Evolutionary conservation across 2,113 vertebrate genomes (phyloP), one percentile per base, ranked within the genome.

Genomic region (Dasypus novemcinctus): DNA sequence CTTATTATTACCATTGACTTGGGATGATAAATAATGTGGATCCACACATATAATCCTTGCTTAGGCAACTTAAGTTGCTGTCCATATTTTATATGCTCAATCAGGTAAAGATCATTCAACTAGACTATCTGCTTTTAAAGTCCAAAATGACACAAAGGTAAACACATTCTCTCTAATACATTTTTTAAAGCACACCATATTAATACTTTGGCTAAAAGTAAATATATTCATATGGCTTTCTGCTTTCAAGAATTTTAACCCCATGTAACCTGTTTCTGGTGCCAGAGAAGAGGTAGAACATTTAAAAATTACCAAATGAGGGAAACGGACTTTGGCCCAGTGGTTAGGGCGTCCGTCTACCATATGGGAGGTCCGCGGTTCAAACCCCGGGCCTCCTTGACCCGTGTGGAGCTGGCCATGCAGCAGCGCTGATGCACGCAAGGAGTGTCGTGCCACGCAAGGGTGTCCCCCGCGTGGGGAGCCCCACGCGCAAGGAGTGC

Each of bases 251-350:
- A 76, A 81, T 69, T 89, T 25, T 81, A 92, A 75, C 52, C 2
- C 2, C 31, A 64, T 36, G 43, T n/a, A 36, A 31, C 36, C 21
- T 87, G n/a, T 3, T 49, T 54, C 11, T 74, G 36, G n/a, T 75
- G 21, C 21, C 25, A 92, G 12, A 46, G 74, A 29, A 11, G 43
- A 96, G 33, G 33, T 33, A 90, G 21, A 76, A 68, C 2, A 80
- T 74, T 93, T 92, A n/a, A 85, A 95, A 85, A 49, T 66, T 69
- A 74, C 63, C 54, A 93, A 69, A 94, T 52, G 23, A 64, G n/a
- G n/a, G n/a, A n/a, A n/a, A n/a, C n/a, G n/a, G n/a, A n/a, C n/a
- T n/a, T n/a, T n/a, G n/a, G n/a, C n/a, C n/a, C n/a, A n/a, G n/a
- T n/a, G n/a, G n/a, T n/a, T n/a, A n/a, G n/a, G n/a, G n/a, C n/a